phyloP scores from a whole-genome alignment of 2,797 vertebrate species.

The Psittacula echo region DNA sequence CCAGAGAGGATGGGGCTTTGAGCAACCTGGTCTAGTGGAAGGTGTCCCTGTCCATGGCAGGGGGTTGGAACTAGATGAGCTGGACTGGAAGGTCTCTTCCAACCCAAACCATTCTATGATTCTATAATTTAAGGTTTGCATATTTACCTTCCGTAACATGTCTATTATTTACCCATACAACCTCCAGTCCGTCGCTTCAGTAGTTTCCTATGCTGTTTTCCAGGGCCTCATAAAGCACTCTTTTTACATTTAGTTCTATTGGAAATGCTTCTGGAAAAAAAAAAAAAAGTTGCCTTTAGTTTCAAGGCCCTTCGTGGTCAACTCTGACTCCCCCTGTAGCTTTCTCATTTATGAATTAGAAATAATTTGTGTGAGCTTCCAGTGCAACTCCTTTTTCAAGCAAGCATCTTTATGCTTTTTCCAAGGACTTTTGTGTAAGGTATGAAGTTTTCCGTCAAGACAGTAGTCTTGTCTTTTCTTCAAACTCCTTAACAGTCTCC shows the following conservation, averaged over 20 bases:
- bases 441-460: constrained; percentile 12
- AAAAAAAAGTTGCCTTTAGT: neutral
- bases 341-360: constrained; percentile 18
- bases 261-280: neutral
- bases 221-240: neutral
- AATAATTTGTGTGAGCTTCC: neutral
- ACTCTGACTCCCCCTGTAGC: neutral
- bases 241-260: neutral
- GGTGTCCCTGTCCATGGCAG: no score
- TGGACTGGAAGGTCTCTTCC: no score
- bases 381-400: neutral
- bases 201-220: neutral
- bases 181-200: neutral
- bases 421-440: neutral
- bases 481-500: neutral
- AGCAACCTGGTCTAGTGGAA: no score
- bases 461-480: neutral
- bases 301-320: neutral
- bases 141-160: neutral
- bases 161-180: neutral
- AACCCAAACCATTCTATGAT: neutral
- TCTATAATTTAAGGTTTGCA: neutral
- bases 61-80: no score
- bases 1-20: no score
- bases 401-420: neutral